Base-by-base conservation (phyloP, 2,797 vertebrate genomes). In the Lacerta bilineata region DNA sequence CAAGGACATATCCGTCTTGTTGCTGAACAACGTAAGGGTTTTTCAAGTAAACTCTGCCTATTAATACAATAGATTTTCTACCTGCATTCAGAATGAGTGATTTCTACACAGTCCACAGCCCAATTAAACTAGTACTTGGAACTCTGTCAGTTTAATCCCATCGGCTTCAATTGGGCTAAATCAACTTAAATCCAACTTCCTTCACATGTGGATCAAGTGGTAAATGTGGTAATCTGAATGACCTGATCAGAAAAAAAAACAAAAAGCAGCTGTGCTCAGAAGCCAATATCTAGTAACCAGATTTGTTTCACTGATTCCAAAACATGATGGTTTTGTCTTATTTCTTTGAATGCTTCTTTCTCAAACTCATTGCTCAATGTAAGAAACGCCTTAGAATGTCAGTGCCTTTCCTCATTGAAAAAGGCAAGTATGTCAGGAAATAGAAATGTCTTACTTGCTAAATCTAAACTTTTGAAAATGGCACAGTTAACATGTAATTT, bases 11-110 rank as follows among this genome's bases (percentile, higher is more conserved):
- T 88, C 50, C 41, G 72, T 80, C 85, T 83, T 71, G 77, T 29
- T 93, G 77, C 83, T 91, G 90, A 93, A 88, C 25, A 91, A 92
- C 90, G 84, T 83, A 89, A 91, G 85, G 46, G 29, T 84, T 0
- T 80, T 80, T 78, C 41, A 46, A 77, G 50, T 83, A 91, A 78
- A 89, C 64, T 90, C 59, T 92, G 72, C 64, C 72, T 81, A 84
- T 85, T 71, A 83, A 75, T 83, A 87, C 85, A 90, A 76, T 11
- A 91, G 86, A 91, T 33, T 93, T 88, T 66, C 69, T 85, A n/a
- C 84, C 87, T 90, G 81, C 84, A 69, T 64, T 74, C 81, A n/a
- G 80, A 68, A 77, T 59, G 83, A 80, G 18, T 72, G 29, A 76
- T 43, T 77, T 83, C 33, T 68, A 88, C n/a, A 50, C 85, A 71